Base-by-base conservation (phyloP, 2,797 vertebrate species). In the Notoglanidium macrostoma region DNA sequence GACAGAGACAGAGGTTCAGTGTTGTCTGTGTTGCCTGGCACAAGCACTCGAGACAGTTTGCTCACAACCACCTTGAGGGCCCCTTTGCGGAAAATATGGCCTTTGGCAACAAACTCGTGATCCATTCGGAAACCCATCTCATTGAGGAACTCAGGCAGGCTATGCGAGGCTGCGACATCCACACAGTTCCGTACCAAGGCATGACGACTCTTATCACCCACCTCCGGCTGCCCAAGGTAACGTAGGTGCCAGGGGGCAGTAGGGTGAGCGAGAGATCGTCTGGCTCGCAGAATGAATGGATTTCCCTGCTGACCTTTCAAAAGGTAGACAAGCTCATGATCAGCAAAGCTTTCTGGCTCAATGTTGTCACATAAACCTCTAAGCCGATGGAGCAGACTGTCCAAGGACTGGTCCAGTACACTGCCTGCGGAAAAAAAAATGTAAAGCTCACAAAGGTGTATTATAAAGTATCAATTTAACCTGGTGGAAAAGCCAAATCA, bases 91-190 rank as follows among this genome's bases (percentile, higher is more conserved):
- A 99, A 99, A 79, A 99, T 92, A 63, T 99, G 98, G 0, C 98
- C 98, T 32, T 96, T 97, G 86, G 98, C 96, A 21, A 99, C 96
- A 87, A 99, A 99, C 91, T 99, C 98, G 0, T 99, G 98, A 95
- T 99, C 98, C 98, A 99, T 97, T 84, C 98, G 97, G 94, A 99
- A 99, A 44, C 98, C 98, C 98, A 99, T 99, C 93, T 99, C 98
- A 78, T 97, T 96, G 54, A 99, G 95, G 87, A 99, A 99, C 51
- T 99, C 98, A 0, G 97, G 97, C 88, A 99, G 94, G 93, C 97
- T 98, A 89, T 99, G 98, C 0, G 98, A 99, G 0, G 98, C 97
- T 0, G 97, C 96, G 32, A 99, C 98, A 65, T 99, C 98, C 9
- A 99, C 98, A 0, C 98, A 99, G 93, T 98, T 98, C 40, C 98